Percentiles rank a stretch among this genome's conserved stretches.
These are phyloP conservation scores for Standfussiana lucernea DNA, from an alignment of 2,888 invertebrate species.

Conservation along the genomic window DNA sequence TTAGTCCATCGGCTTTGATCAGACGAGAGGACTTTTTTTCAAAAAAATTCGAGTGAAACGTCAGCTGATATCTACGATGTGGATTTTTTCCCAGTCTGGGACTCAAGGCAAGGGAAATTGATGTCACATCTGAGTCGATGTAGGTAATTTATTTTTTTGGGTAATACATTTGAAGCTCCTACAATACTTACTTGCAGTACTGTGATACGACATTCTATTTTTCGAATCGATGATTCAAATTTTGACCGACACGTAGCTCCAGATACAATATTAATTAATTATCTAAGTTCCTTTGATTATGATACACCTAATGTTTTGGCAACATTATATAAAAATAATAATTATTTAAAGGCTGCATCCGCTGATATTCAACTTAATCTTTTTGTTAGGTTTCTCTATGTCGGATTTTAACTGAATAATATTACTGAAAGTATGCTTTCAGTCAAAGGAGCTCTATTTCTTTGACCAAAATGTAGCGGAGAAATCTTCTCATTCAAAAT, in stretches of 20 bases:
- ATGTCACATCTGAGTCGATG: background rate
- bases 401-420: slow-evolving; percentile 1
- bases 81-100: slow-evolving; percentile 12
- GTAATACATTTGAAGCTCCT: background rate
- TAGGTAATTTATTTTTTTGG: background rate
- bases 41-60: slow-evolving; percentile 17
- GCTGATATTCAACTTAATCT: background rate
- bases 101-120: background rate
- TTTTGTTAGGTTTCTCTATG: background rate
- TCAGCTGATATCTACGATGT: slow-evolving; percentile 6
- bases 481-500: background rate
- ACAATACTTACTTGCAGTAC: background rate
- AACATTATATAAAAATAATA: background rate
- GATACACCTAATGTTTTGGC: background rate
- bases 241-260: background rate
- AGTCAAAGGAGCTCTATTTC: slow-evolving; percentile 28
- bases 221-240: background rate
- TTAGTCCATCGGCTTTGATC: slow-evolving; percentile 47
- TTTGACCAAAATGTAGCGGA: slow-evolving; percentile 19
- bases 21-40: slow-evolving; percentile 11
- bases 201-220: background rate
- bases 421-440: background rate
- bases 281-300: background rate
- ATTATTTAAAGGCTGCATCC: background rate
- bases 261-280: background rate